Evolutionary conservation across 1,140 invertebrate genomes (phyloP).

Genomic region (Heterodera schachtii): DNA sequence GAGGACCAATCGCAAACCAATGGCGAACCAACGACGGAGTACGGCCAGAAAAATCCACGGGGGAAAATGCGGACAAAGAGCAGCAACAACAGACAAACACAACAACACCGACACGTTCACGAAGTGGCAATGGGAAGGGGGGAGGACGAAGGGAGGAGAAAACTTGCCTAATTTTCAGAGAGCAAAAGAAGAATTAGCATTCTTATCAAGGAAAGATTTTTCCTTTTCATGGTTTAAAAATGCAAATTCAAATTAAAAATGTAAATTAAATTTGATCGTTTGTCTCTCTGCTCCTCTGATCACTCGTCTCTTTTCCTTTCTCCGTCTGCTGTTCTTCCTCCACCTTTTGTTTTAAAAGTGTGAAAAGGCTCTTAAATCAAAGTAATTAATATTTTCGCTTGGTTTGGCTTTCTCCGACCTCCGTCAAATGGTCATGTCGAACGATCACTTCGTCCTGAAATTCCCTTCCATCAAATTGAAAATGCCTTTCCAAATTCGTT

Average conservation of each 20-base stretch:
- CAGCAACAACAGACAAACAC: background rate
- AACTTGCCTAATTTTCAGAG: no score
- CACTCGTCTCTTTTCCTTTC: background rate
- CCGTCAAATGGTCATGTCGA: slow-evolving; percentile 38
- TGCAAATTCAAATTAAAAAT: background rate
- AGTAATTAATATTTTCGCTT: background rate
- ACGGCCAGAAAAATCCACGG: slow-evolving; percentile 4
- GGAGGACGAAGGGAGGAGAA: background rate
- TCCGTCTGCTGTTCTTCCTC: background rate
- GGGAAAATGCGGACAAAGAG: background rate
- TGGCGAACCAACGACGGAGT: background rate
- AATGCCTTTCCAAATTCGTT: slow-evolving; percentile 34
- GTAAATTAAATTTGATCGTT: background rate
- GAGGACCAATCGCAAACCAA: background rate
- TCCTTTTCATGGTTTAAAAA: background rate
- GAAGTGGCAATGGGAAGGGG: background rate
- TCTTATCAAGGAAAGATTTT: background rate
- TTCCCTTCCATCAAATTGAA: background rate
- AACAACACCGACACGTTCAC: background rate
- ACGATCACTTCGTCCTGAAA: slow-evolving; percentile 29
- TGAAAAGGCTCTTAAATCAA: background rate
- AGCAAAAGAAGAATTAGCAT: no score
- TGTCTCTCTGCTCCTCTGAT: no score
- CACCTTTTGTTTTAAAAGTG: background rate
- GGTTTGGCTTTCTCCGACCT: background rate